Evolutionary conservation across 2,888 invertebrate genomes (phyloP).

Genomic region (Thereva unica): DNA sequence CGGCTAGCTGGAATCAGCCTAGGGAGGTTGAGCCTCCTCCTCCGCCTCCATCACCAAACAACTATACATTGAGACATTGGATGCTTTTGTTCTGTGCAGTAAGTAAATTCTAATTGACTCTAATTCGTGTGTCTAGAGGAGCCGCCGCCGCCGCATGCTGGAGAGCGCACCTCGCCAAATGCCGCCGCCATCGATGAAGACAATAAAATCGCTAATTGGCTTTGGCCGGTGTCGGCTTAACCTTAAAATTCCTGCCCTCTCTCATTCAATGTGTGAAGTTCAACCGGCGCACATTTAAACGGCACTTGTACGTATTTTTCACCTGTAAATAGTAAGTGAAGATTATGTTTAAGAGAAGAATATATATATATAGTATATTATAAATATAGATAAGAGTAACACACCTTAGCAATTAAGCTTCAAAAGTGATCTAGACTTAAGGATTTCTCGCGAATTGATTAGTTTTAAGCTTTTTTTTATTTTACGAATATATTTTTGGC

Average conservation of each 20-base stretch:
- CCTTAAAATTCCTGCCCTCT: neutral
- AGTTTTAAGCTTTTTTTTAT: slow-evolving; percentile 34
- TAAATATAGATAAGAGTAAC: neutral
- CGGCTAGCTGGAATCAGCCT: slow-evolving; percentile 14
- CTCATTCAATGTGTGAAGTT: neutral
- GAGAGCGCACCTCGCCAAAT: too few relatives aligned
- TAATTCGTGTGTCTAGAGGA: slow-evolving; percentile 14
- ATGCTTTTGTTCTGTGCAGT: slow-evolving; percentile 15
- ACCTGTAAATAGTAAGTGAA: too few relatives aligned
- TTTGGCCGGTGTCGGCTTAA: slow-evolving; percentile 1
- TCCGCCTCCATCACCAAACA: neutral
- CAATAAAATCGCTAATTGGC: slow-evolving; percentile 35
- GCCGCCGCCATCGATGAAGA: slow-evolving; percentile 27
- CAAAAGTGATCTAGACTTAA: slow-evolving; percentile 41
- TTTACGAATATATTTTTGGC: neutral
- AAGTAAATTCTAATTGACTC: slow-evolving; percentile 38
- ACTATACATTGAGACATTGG: slow-evolving; percentile 4
- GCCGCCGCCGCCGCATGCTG: neutral
- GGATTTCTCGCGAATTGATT: slow-evolving; percentile 40
- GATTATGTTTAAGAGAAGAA: too few relatives aligned
- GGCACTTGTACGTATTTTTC: too few relatives aligned
- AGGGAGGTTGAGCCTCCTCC: neutral
- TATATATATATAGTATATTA: neutral
- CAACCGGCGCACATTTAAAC: slow-evolving; percentile 4
- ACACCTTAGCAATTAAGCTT: slow-evolving; percentile 26